A percentile compares a stretch with the other conserved stretches of the same genome.
Conservation (phyloP, 2,797 vertebrate genomes). For the Sebastes itinus region DNA sequence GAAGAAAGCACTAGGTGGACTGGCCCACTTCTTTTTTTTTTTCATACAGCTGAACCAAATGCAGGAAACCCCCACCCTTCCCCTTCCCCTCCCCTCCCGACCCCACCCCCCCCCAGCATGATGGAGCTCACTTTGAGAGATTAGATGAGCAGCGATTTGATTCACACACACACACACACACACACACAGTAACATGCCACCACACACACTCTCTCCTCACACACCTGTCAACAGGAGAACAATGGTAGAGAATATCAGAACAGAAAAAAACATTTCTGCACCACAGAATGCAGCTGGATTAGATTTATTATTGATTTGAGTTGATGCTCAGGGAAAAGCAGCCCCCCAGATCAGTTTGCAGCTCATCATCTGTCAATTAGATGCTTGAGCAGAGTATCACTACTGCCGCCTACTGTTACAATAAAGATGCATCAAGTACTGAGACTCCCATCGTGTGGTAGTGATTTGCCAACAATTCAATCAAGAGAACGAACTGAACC, state of each 20-base stretch:
- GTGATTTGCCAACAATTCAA: too few relatives aligned
- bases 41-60: conserved; percentile 55
- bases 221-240: conserved; percentile 50
- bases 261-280: conserved; percentile 29
- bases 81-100: background rate
- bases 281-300: conserved; percentile 46
- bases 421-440: background rate
- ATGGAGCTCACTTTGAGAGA: conserved; percentile 77
- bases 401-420: conserved; percentile 34
- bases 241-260: conserved; percentile 38
- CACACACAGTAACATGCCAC: background rate
- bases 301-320: conserved; percentile 68
- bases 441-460: background rate
- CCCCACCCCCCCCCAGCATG: conserved; percentile 2
- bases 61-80: conserved; percentile 12
- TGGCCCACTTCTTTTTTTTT: conserved; percentile 40
- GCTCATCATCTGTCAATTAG: conserved; percentile 52
- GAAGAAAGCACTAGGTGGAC: conserved; percentile 79
- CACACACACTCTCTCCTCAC: background rate
- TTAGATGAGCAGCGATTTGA: conserved; percentile 76
- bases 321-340: conserved; percentile 32
- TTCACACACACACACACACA: conserved; percentile 28
- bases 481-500: too few relatives aligned
- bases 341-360: conserved; percentile 52
- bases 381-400: conserved; percentile 16